Evolutionary conservation across 2,797 vertebrate genomes (phyloP), one percentile per base, ranked within the genome.

Genomic region (Nannoperca obscura): DNA sequence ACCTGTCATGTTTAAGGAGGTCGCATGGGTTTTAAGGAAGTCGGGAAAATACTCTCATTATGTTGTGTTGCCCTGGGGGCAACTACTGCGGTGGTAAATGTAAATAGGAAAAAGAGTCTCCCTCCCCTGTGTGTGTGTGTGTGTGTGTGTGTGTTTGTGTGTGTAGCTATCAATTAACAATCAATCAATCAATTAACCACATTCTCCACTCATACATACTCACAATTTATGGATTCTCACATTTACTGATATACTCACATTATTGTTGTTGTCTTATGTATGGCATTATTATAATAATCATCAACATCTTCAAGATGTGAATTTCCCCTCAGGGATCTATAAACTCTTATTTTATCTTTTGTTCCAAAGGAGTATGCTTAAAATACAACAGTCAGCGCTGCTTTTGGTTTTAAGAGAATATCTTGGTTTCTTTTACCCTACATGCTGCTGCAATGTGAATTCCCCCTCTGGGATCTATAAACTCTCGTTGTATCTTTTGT

Each of bases 11-110:
- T 63, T 74, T 60, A 80, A 77, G 69, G 67, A 74, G 60, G 68
- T 73, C 85, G 66, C 38, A n/a, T 22, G 24, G 76, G 75, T 81
- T 63, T 74, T 55, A 78, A 63, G 52, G 40, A 44, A 74, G 24
- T 27, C 24, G 24, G 24, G 2, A 27, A 27, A n/a, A n/a, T n/a
- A n/a, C 24, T 27, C 24, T 71, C 27, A 63, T 76, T 62, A 57
- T 67, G 47, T 44, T 70, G 71, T 59, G 32, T 32, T 14, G 66
- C 30, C 61, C 54, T 32, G 27, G 30, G n/a, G 65, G 40, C 59
- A 53, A 40, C 44, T 42, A 11, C 60, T 44, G 44, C 27, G 54
- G 50, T 64, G 22, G 7, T 19, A 36, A 65, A 42, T 36, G 9
- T 59, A 54, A 69, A 74, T 50, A 22, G 60, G 8, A 14, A 40